Percentiles rank a stretch among this genome's conserved stretches.
Conservation (phyloP, 2,888 invertebrate genomes). For the Leucophenga montana region DNA sequence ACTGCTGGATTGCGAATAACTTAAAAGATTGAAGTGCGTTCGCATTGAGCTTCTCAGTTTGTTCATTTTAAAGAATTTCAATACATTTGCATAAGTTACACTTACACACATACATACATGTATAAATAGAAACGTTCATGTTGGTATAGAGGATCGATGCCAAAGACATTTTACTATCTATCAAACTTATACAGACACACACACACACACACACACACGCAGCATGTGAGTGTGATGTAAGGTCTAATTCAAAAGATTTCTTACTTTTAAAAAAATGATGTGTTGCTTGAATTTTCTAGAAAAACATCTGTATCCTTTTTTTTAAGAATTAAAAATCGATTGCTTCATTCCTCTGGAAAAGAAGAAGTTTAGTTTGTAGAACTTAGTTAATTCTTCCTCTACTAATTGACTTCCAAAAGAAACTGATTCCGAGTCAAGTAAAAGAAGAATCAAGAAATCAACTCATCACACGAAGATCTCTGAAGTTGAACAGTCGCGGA, state of each 20-base stretch:
- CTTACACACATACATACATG: conserved; percentile 23
- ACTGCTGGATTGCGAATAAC: conserved; percentile 73
- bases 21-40: conserved; percentile 37
- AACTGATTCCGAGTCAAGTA: no score
- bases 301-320: no score
- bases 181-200: neutral
- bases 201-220: conserved; percentile 21
- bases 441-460: no score
- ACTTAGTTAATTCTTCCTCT: no score
- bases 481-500: no score
- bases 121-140: neutral
- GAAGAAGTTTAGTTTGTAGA: no score
- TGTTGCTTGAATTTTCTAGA: no score
- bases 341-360: no score
- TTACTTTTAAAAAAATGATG: conserved; percentile 49
- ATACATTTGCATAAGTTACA: conserved; percentile 61
- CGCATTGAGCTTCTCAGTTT: conserved; percentile 49
- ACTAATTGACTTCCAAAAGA: no score
- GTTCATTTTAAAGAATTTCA: conserved; percentile 53
- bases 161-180: neutral
- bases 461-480: no score
- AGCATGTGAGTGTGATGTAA: neutral
- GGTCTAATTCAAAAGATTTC: conserved; percentile 36
- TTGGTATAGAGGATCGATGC: no score
- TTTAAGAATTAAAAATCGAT: no score